Percentiles rank a stretch among this genome's conserved stretches.
These are phyloP conservation scores for Acestrorhynchus altus DNA, from an alignment of 2,797 vertebrate species.

Conservation along the genomic window DNA sequence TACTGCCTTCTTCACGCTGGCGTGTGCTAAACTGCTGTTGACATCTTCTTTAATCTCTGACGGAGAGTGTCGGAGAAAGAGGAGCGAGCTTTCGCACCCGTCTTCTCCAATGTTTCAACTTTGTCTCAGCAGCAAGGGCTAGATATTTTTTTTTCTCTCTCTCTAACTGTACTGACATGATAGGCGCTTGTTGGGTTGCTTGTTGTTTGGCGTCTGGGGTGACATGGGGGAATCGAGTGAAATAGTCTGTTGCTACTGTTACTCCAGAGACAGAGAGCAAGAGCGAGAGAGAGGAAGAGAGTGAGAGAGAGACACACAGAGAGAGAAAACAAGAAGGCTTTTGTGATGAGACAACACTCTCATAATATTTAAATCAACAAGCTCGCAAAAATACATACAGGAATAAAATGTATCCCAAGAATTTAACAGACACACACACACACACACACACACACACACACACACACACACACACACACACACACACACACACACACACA, in stretches of 20 bases:
- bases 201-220: slow-evolving; percentile 40
- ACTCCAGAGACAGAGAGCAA: neutral
- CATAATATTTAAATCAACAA: too few species aligned
- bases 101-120: slow-evolving; percentile 71
- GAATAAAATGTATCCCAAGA: too few species aligned
- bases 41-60: slow-evolving; percentile 82
- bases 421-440: too few species aligned
- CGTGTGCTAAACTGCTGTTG: slow-evolving; percentile 78
- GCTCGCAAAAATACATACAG: too few species aligned
- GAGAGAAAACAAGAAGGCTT: too few species aligned
- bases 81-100: slow-evolving; percentile 62
- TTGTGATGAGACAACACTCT: too few species aligned
- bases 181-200: slow-evolving; percentile 15
- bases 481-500: too few species aligned
- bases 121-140: slow-evolving; percentile 58
- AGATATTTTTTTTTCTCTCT: slow-evolving; percentile 5
- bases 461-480: too few species aligned
- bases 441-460: too few species aligned
- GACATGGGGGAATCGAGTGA: slow-evolving; percentile 20
- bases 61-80: slow-evolving; percentile 62
- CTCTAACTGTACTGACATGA: slow-evolving; percentile 44
- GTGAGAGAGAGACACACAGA: too few species aligned
- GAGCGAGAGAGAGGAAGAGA: too few species aligned
- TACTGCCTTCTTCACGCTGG: slow-evolving; percentile 73
- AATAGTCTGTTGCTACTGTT: neutral